phyloP scores from a whole-genome alignment of 2,113 vertebrate genomes.

The Lipophrys pholis region DNA sequence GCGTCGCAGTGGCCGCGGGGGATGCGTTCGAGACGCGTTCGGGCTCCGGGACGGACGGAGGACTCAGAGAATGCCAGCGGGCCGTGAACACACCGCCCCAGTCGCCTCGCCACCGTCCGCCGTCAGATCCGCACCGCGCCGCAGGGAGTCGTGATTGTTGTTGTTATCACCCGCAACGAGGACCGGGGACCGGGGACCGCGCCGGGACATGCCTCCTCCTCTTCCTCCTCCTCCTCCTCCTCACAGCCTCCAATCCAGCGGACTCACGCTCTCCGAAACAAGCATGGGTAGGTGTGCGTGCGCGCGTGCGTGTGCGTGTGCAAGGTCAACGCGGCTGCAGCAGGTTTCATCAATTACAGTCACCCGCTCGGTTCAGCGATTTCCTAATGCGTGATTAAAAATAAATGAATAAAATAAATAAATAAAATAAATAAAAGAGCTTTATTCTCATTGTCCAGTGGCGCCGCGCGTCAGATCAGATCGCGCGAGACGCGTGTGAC shows the following conservation, averaged over 20 bases:
- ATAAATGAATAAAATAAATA: too few relatives aligned
- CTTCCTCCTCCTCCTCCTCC: slow-evolving; percentile 65
- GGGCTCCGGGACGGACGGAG: slow-evolving; percentile 32
- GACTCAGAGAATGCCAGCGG: slow-evolving; percentile 61
- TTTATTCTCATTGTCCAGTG: too few relatives aligned
- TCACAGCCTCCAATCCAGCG: slow-evolving; percentile 79
- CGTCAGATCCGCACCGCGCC: slow-evolving; percentile 9
- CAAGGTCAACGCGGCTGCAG: slow-evolving; percentile 80
- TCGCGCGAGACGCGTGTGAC: too few relatives aligned
- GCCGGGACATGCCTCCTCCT: slow-evolving; percentile 72
- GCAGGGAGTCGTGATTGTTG: slow-evolving; percentile 52
- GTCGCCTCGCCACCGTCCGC: slow-evolving; percentile 27
- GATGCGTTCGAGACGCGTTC: slow-evolving; percentile 52
- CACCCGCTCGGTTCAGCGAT: too few relatives aligned
- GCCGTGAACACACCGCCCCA: slow-evolving; percentile 16
- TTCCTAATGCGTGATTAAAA: too few relatives aligned
- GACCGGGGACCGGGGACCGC: too few relatives aligned
- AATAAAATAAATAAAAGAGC: too few relatives aligned
- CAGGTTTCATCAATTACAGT: not conserved
- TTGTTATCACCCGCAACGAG: not conserved
- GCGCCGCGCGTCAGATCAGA: too few relatives aligned
- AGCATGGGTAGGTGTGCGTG: slow-evolving; percentile 82
- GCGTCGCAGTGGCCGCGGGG: slow-evolving; percentile 33
- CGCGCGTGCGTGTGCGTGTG: slow-evolving; percentile 25
- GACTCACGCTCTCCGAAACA: slow-evolving; percentile 79